A percentile compares a stretch with the other conserved stretches of the same genome.
phyloP scores from a whole-genome alignment of 1,140 invertebrate species.

The Trichonephila clavata region DNA sequence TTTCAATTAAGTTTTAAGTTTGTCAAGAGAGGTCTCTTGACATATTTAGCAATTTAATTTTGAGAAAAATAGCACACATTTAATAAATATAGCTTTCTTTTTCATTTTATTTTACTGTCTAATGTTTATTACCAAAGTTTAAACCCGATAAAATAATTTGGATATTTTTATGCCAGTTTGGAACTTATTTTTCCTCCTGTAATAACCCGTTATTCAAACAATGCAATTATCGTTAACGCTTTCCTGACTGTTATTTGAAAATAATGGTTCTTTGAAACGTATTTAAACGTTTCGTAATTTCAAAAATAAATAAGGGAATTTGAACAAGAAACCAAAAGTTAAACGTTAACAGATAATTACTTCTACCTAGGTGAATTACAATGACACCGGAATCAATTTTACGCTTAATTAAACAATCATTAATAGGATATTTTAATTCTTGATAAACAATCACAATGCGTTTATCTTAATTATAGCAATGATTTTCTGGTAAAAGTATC shows the following conservation, averaged over 20 bases:
- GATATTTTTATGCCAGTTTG: background rate
- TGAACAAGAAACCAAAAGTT: background rate
- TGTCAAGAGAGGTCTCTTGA: no score
- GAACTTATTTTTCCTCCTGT: background rate
- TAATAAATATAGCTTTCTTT: no score
- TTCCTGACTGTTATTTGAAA: background rate
- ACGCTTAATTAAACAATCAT: slow-evolving; percentile 23
- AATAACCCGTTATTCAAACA: background rate
- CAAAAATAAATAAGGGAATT: slow-evolving; percentile 8
- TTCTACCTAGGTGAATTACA: background rate
- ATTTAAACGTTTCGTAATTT: background rate
- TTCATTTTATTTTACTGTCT: background rate
- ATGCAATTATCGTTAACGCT: background rate
- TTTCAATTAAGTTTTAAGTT: no score
- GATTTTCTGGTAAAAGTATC: background rate
- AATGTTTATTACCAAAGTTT: background rate
- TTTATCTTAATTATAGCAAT: slow-evolving; percentile 8
- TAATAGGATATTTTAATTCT: background rate
- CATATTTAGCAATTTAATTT: no score
- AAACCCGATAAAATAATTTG: background rate
- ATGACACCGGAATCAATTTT: slow-evolving; percentile 16
- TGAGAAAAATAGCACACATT: no score
- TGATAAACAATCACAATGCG: background rate
- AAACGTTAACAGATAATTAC: slow-evolving; percentile 36
- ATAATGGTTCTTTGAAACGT: background rate